phyloP scores from a whole-genome alignment of 2,797 vertebrate genomes.

The Distichodus sexfasciatus region DNA sequence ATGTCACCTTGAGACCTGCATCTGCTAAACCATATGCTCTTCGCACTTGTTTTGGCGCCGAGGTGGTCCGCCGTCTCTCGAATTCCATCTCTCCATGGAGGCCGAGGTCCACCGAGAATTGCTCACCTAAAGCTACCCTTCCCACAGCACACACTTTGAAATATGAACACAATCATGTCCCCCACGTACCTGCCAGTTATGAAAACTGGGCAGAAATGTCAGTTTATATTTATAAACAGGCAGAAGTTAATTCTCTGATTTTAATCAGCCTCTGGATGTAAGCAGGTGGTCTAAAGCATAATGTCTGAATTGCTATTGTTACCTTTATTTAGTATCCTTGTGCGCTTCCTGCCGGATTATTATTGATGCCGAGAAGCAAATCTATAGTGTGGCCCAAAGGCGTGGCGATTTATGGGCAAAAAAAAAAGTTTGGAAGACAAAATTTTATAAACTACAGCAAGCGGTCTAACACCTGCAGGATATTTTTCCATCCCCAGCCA shows the following conservation, averaged over 20 bases:
- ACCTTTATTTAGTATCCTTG: not conserved
- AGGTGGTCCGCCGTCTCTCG: constrained; percentile 22
- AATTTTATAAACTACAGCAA: not conserved
- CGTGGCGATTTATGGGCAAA: not conserved
- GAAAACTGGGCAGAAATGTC: not conserved
- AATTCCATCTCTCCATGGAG: constrained; percentile 29
- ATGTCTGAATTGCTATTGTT: not conserved
- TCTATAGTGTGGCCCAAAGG: not conserved
- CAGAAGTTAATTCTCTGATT: not conserved
- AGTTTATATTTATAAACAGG: not conserved
- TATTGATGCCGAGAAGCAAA: not conserved
- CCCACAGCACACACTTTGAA: constrained; percentile 42
- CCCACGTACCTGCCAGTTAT: constrained; percentile 22
- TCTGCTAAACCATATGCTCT: constrained; percentile 65
- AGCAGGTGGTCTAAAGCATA: not conserved
- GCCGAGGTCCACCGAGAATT: constrained; percentile 29
- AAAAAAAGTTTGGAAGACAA: not conserved
- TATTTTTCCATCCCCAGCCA: not conserved
- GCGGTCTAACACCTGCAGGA: not conserved
- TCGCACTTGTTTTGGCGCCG: constrained; percentile 41
- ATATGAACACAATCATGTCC: constrained; percentile 52
- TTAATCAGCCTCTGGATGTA: not conserved
- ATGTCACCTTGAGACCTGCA: constrained; percentile 66
- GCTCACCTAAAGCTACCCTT: constrained; percentile 32
- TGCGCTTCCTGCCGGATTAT: not conserved